Evolutionary conservation across 2,113 vertebrate species (phyloP).

Genomic region (Rhadina sibilatrix): DNA sequence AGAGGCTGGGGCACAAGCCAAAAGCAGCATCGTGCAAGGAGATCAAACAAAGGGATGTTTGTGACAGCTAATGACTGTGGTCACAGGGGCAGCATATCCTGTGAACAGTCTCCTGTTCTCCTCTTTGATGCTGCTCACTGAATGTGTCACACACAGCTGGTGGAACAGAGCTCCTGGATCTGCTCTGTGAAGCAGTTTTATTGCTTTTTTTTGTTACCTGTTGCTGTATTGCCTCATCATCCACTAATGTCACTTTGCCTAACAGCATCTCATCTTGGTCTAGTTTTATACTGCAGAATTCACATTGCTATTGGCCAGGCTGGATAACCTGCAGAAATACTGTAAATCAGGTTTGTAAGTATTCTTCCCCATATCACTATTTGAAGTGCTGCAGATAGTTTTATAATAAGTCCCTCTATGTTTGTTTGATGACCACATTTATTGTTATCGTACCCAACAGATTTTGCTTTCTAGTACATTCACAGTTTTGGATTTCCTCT

Average conservation of each 20-base stretch:
- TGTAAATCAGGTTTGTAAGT: conserved; percentile 21
- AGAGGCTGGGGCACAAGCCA: neutral
- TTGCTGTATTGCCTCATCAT: neutral
- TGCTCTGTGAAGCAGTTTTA: neutral
- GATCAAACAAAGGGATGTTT: neutral
- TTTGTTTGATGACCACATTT: conserved; percentile 31
- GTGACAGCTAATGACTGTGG: neutral
- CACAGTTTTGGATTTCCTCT: conserved; percentile 4
- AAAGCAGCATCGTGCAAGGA: neutral
- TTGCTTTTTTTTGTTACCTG: neutral
- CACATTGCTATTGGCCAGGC: neutral
- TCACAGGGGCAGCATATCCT: neutral
- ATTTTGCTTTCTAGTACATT: neutral
- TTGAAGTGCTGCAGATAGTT: conserved; percentile 23
- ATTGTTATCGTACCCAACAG: conserved; percentile 29
- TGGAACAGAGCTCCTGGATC: neutral
- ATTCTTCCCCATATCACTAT: neutral
- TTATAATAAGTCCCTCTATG: conserved; percentile 19
- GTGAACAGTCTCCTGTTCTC: neutral
- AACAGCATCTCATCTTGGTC: neutral
- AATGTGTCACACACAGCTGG: neutral
- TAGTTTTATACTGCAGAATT: neutral
- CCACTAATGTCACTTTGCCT: neutral
- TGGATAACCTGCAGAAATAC: neutral
- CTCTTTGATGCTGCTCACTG: neutral